phyloP scores from a whole-genome alignment of 2,888 invertebrate species.

The Emesis russula region DNA sequence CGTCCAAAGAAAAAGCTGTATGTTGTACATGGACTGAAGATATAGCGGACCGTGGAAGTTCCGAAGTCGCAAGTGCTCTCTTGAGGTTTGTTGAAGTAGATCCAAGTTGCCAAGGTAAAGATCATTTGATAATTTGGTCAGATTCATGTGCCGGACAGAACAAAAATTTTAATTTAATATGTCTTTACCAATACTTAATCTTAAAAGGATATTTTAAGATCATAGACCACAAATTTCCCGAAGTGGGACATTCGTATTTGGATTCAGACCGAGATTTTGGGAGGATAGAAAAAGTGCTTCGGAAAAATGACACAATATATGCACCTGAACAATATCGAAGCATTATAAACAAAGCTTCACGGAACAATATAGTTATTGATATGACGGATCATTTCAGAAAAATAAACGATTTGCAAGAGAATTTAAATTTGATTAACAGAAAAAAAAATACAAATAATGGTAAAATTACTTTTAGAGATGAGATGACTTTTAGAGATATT shows the following conservation, averaged over 20 bases:
- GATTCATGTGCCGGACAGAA: conserved; percentile 78
- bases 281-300: conserved; percentile 88
- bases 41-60: conserved; percentile 55
- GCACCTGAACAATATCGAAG: conserved; percentile 85
- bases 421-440: conserved; percentile 35
- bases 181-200: conserved; percentile 50
- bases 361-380: conserved; percentile 23
- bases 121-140: conserved; percentile 73
- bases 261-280: conserved; percentile 90
- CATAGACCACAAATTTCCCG: conserved; percentile 90
- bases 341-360: conserved; percentile 30
- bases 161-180: conserved; percentile 77
- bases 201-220: conserved; percentile 86
- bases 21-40: conserved; percentile 69
- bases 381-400: conserved; percentile 33
- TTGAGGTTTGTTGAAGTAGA: conserved; percentile 69
- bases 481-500: too few species aligned
- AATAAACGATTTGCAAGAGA: conserved; percentile 21
- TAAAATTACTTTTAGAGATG: conserved; percentile 31
- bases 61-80: conserved; percentile 51
- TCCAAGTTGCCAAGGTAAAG: conserved; percentile 61
- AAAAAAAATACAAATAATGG: conserved; percentile 28
- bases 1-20: conserved; percentile 23
- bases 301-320: conserved; percentile 84
- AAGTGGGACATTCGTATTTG: conserved; percentile 89